Evolutionary conservation across 2,888 invertebrate genomes (phyloP), one percentile per base, ranked within the genome.

Genomic region (Macrophya alboannulata): DNA sequence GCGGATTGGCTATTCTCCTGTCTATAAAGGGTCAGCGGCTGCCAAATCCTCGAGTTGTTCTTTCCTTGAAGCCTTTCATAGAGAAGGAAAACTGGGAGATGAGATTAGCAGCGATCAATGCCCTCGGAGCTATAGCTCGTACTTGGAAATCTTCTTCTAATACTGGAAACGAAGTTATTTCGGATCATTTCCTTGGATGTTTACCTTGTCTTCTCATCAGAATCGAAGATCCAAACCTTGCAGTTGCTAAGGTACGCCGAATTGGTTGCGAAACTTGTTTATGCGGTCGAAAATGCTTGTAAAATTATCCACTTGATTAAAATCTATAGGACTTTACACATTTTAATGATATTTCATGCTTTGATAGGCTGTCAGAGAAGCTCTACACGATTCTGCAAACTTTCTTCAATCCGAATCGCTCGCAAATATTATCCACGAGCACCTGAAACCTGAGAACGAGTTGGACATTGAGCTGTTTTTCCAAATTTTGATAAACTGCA

Each of bases 51-150:
- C 88, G 91, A 10, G 89, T 93, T 4, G 89, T 93, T 5, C 85
- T 93, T 6, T 90, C 92, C 0, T 87, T 93, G n/a, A 93, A 92
- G 62, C 92, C 93, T 4, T 93, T 92, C 68, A 87, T 92, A 10
- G 93, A 93, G 83, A 92, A 92, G 81, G 92, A 92, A 79, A 91
- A 92, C 84, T 90, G 89, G 89, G 91, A 93, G 85, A 91, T 91
- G 89, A 89, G 91, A 86, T 87, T 92, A 4, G 91, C 92, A 4
- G 91, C 92, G 4, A 90, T 92, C 43, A 88, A 84, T 51, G 92
- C 92, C 1, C 86, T 93, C 4, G 90, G 90, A 0, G 89, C 92
- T 0, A 86, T 91, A 55, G 90, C 90, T 48, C 79, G 86, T 6
- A 90, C 90, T 17, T 93, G 92, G 91, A 90, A 88, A 84, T 90